Conservation (phyloP, 2,797 vertebrate species). For the Protonibea diacanthus region DNA sequence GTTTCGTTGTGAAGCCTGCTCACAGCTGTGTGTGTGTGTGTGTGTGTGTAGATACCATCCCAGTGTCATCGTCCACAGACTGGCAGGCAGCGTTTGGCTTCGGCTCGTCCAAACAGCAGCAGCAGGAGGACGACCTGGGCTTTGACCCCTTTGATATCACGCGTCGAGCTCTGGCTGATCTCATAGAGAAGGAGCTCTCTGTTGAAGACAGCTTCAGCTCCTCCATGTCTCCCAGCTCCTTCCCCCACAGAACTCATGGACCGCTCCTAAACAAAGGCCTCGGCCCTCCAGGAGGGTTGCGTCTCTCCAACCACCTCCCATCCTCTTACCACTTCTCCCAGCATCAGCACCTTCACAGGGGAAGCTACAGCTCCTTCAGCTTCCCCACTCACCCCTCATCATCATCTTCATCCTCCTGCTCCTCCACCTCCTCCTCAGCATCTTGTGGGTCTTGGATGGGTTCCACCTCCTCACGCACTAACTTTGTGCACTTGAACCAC, state of each 20-base stretch:
- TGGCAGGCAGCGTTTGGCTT: constrained; percentile 97
- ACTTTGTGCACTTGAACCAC: constrained; percentile 93
- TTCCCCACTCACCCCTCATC: constrained; percentile 87
- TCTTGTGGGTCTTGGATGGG: constrained; percentile 48
- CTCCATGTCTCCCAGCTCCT: constrained; percentile 81
- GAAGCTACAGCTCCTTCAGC: constrained; percentile 83
- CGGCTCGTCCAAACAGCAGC: constrained; percentile 89
- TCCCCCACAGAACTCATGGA: constrained; percentile 88
- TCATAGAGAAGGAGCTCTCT: constrained; percentile 95
- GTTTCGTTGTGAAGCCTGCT: background rate
- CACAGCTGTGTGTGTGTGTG: background rate
- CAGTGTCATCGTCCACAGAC: constrained; percentile 95
- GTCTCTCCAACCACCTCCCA: constrained; percentile 88
- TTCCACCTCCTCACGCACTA: constrained; percentile 85
- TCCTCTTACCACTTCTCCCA: constrained; percentile 89
- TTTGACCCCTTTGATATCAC: constrained; percentile 97
- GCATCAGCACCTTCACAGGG: constrained; percentile 85
- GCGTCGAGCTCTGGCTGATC: constrained; percentile 95
- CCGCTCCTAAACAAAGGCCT: constrained; percentile 79
- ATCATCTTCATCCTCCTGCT: constrained; percentile 18
- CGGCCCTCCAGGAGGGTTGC: constrained; percentile 73
- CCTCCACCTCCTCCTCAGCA: constrained; percentile 22
- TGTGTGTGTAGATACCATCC: constrained; percentile 91
- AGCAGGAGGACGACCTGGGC: constrained; percentile 94
- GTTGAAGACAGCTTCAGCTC: constrained; percentile 86